A percentile compares a stretch with the other conserved stretches of the same genome.
phyloP scores from a whole-genome alignment of 2,888 invertebrate species.

The Aleiodes alternator region DNA sequence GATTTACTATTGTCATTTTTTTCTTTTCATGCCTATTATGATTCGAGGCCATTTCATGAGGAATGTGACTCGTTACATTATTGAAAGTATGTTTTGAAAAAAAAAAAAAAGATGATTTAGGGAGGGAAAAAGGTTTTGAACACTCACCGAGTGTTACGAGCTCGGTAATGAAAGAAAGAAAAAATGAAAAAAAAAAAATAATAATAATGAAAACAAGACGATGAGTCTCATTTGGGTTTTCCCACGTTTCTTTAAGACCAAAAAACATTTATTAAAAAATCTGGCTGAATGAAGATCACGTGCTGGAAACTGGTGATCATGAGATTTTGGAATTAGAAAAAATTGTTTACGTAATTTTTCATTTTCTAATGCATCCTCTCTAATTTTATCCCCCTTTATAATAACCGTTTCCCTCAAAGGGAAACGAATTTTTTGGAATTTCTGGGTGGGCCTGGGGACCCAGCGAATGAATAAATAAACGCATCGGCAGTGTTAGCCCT shows the following conservation, averaged over 20 bases:
- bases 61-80: slow-evolving; percentile 11
- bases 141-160: background rate
- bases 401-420: background rate
- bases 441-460: slow-evolving; percentile 17
- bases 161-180: background rate
- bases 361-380: background rate
- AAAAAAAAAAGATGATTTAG: background rate
- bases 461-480: slow-evolving; percentile 7
- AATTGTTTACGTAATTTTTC: slow-evolving; percentile 2
- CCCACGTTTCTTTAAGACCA: slow-evolving; percentile 25
- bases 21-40: background rate
- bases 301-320: slow-evolving; percentile 21
- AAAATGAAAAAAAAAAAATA: background rate
- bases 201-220: slow-evolving; percentile 4
- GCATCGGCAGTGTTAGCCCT: slow-evolving; percentile 7
- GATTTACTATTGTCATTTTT: background rate
- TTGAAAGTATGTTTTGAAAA: background rate
- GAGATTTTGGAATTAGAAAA: too few relatives aligned
- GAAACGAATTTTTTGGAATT: slow-evolving; percentile 1
- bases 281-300: slow-evolving; percentile 25
- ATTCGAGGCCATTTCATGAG: background rate
- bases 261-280: slow-evolving; percentile 6
- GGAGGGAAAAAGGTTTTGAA: background rate
- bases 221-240: background rate
- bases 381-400: background rate